These are phyloP conservation scores for Apodemus speciosus DNA, from an alignment of 2,113 vertebrate genomes.

Conservation along the genomic window DNA sequence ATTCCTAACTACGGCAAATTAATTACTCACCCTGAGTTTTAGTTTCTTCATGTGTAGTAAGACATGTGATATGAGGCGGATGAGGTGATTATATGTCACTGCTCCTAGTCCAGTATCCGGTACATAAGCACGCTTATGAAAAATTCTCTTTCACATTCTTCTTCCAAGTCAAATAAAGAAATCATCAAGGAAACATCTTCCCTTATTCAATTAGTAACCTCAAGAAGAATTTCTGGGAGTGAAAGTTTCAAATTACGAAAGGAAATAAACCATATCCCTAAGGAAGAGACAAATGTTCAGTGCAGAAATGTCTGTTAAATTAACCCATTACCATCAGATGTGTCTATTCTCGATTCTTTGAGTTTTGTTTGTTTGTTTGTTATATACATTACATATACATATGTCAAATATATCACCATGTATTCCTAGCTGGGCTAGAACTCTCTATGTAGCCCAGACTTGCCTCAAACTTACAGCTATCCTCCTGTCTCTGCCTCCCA, in stretches of 20 bases:
- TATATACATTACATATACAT: no score
- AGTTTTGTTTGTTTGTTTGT: background rate
- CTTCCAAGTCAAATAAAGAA: background rate
- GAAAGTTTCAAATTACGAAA: background rate
- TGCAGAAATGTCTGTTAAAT: background rate
- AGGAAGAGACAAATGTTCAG: background rate
- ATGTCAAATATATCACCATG: no score
- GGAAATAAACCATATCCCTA: background rate
- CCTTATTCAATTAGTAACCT: background rate
- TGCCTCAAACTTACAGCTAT: background rate
- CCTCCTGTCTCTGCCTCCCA: background rate
- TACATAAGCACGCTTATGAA: fast-evolving
- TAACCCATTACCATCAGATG: background rate
- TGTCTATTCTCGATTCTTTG: background rate
- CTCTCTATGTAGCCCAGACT: background rate
- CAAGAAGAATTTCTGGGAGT: background rate
- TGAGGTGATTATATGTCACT: no score
- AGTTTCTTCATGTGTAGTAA: background rate
- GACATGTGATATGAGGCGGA: background rate
- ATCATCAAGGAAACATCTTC: background rate
- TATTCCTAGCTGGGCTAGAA: no score
- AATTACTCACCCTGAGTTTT: background rate
- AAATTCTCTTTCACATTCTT: background rate
- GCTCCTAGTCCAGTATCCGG: background rate
- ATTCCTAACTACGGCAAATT: background rate